phyloP scores from a whole-genome alignment of 2,797 vertebrate species.

The Muraenolepis orangiensis region DNA sequence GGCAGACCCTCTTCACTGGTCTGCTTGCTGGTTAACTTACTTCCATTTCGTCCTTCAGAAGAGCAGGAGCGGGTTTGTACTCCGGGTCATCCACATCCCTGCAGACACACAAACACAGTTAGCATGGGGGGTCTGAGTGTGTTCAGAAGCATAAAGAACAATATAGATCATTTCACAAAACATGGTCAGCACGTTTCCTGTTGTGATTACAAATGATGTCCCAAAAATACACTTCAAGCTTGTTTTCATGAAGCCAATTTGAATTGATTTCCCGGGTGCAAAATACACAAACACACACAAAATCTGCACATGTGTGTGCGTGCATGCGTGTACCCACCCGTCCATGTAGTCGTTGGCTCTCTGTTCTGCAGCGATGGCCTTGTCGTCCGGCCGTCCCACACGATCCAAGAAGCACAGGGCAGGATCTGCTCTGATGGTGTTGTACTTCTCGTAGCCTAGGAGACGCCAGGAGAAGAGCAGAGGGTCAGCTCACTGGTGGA shows the following conservation, averaged over 20 bases:
- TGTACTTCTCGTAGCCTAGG: conserved; percentile 97
- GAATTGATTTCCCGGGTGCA: neutral
- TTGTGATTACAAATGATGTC: too few relatives aligned
- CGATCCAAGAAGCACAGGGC: conserved; percentile 92
- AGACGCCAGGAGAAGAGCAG: conserved; percentile 8
- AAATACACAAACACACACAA: neutral
- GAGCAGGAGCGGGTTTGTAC: conserved; percentile 94
- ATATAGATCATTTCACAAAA: neutral
- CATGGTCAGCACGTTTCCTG: too few relatives aligned
- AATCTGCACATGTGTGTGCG: neutral
- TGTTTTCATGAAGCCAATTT: neutral
- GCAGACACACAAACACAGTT: conserved; percentile 36
- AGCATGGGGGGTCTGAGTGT: neutral
- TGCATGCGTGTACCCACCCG: conserved; percentile 74
- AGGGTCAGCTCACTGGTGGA: conserved; percentile 13
- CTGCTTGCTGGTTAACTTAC: conserved; percentile 73
- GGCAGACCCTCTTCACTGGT: too few relatives aligned
- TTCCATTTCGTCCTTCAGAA: conserved; percentile 97
- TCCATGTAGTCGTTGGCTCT: conserved; percentile 96
- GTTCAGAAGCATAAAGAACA: neutral
- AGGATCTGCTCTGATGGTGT: conserved; percentile 93
- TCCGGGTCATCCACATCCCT: conserved; percentile 98
- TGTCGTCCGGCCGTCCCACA: conserved; percentile 94
- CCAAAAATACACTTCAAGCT: neutral
- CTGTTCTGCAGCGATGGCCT: conserved; percentile 97